Percentiles rank a stretch among this genome's conserved stretches.
phyloP scores from a whole-genome alignment of 2,113 vertebrate genomes.

The Hystrix cristata region DNA sequence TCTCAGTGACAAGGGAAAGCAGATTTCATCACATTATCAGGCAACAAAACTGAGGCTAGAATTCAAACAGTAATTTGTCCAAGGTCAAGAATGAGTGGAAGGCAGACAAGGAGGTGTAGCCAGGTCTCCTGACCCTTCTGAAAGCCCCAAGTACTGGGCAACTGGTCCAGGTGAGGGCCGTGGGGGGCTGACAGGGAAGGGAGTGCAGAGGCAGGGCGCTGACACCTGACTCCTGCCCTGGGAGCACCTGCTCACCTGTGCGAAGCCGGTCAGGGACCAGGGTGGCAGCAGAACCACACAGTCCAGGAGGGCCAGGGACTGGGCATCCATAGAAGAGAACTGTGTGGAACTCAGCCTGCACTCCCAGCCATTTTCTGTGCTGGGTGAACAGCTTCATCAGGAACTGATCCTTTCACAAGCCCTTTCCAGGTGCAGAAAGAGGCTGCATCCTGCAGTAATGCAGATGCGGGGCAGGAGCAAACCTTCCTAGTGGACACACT shows the following conservation, averaged over 20 bases:
- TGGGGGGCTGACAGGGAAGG: neutral
- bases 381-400: slow-evolving; percentile 24
- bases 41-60: neutral
- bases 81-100: neutral
- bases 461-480: neutral
- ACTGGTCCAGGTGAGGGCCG: too few species aligned
- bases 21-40: too few species aligned
- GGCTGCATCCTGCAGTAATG: neutral
- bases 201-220: neutral
- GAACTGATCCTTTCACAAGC: slow-evolving; percentile 52
- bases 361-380: slow-evolving; percentile 56
- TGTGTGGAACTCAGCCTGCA: slow-evolving; percentile 11
- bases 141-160: neutral
- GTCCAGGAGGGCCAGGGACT: neutral
- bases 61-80: too few species aligned
- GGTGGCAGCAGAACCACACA: neutral
- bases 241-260: neutral
- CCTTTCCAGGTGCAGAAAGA: slow-evolving; percentile 75
- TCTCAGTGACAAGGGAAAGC: neutral
- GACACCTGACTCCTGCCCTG: neutral
- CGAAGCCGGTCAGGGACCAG: neutral
- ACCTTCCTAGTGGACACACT: slow-evolving; percentile 35
- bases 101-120: accelerated
- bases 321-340: neutral
- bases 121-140: neutral